Conservation (phyloP, 1,140 invertebrate species). For the Mizuhopecten yessoensis region DNA sequence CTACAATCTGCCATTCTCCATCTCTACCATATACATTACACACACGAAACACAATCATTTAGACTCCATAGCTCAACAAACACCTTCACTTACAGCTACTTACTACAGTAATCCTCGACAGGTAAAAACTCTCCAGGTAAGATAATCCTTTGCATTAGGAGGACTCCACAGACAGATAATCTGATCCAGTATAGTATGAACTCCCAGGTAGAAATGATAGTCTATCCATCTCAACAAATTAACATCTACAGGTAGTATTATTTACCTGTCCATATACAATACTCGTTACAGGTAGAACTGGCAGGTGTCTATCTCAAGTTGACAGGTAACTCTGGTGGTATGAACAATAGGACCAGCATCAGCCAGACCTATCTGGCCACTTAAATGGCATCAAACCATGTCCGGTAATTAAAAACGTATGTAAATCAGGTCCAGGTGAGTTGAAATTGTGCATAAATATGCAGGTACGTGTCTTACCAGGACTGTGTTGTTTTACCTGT, state of each 20-base stretch:
- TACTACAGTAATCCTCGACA: not conserved
- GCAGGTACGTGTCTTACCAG: not conserved
- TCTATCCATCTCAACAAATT: constrained; percentile 18
- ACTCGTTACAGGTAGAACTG: constrained; percentile 29
- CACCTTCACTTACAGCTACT: not conserved
- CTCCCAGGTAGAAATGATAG: not conserved
- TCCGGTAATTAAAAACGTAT: constrained; percentile 34
- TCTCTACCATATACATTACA: not conserved
- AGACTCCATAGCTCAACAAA: not conserved
- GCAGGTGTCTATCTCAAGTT: constrained; percentile 19
- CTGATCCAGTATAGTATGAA: not conserved
- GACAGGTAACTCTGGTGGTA: not conserved
- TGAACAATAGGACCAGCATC: not conserved
- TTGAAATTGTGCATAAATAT: not conserved
- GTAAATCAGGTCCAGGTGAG: constrained; percentile 15
- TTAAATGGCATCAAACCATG: constrained; percentile 24
- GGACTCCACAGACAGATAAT: constrained; percentile 14
- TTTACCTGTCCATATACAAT: constrained; percentile 24
- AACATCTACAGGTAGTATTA: constrained; percentile 15
- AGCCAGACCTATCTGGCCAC: not conserved
- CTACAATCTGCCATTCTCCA: constrained; percentile 32
- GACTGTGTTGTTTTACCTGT: constrained; percentile 7
- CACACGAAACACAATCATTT: constrained; percentile 38
- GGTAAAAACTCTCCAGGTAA: constrained; percentile 7
- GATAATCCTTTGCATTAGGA: not conserved